Base-by-base conservation (phyloP, 2,888 invertebrate species). In the Acanthopleura granulata region DNA sequence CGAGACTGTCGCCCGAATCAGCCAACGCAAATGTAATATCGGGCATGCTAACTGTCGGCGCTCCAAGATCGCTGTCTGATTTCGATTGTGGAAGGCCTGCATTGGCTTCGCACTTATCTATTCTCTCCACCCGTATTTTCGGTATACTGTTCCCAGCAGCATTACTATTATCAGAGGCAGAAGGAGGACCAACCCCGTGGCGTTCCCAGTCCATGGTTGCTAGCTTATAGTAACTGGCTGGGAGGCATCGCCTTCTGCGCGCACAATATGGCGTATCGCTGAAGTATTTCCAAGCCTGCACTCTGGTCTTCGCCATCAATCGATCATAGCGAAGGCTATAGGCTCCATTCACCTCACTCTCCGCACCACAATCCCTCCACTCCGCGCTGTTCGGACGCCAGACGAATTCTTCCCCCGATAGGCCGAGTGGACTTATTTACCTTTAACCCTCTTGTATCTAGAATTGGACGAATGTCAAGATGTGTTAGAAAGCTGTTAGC, bases 121-220 rank as follows among this genome's bases (percentile, higher is more conserved):
- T 66, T 27, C 25, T 66, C 4, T 66, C 66, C 66, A 66, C 66
- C 14, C 29, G 66, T 27, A 66, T 66, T 66, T 66, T 22, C 22
- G 66, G 66, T 66, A 66, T 66, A 66, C 22, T 16, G 15, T 66
- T 66, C 16, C 6, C 29, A 18, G 57, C 22, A 57, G 22, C 22
- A n/a, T 18, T 3, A 18, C 22, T 57, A 27, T 27, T 66, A 16
- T 15, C 22, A 27, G 25, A 22, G 6, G 66, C 25, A 25, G 22
- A 27, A 16, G 22, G 66, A 16, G 22, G 29, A 3, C 66, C 66
- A 6, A 27, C 66, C 22, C 66, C 66, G 22, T 66, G 66, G 66
- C 66, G 66, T 66, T 22, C 66, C 66, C 66, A 66, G 66, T 66
- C 66, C 66, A 66, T 66, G 57, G 57, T 12, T 18, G n/a, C 57